Evolutionary conservation across 2,797 vertebrate genomes (phyloP), one percentile per base, ranked within the genome.

Genomic region (Microcaecilia unicolor): DNA sequence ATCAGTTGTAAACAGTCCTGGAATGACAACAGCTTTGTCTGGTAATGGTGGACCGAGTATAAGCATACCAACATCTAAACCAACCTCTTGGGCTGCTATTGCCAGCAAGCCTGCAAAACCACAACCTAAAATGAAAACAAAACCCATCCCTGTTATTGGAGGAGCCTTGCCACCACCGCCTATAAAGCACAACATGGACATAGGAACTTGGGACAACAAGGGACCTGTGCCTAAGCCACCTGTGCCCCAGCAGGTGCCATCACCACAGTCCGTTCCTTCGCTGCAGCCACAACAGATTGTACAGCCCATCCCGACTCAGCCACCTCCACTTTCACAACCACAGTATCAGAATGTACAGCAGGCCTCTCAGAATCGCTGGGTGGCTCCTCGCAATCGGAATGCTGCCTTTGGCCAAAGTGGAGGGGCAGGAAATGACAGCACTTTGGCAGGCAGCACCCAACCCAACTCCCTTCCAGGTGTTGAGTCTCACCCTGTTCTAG

Each of bases 151-250:
- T 54, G 66, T 78, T 39, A 74, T 80, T 0, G 86, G 82, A 18
- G 87, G 81, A 7, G 77, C 85, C 0, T 74, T 95, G 27, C 93
- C 90, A 6, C 93, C 92, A 1, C 91, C 92, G 0, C 91, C 93
- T 18, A 94, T 96, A 66, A 95, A 96, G 76, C 93, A 96, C 77
- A 93, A 93, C 61, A 93, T 96, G 91, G 93, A 96, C 85, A 93
- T 97, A 37, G 92, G 92, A 55, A 97, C 92, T 44, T 97, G 93
- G 93, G 93, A 96, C 37, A 92, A 90, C 61, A 93, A 94, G 57
- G 92, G 90, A 50, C 89, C 90, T 5, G 72, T 86, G 65, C 75
- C 80, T 27, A 95, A 92, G 74, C 84, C 87, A 63, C 81, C 84
- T 5, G 73, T 80, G 12, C 76, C 88, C 3, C 87, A 87, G 28